phyloP scores from a whole-genome alignment of 2,113 vertebrate genomes.

The Apistogramma diplotaenia region DNA sequence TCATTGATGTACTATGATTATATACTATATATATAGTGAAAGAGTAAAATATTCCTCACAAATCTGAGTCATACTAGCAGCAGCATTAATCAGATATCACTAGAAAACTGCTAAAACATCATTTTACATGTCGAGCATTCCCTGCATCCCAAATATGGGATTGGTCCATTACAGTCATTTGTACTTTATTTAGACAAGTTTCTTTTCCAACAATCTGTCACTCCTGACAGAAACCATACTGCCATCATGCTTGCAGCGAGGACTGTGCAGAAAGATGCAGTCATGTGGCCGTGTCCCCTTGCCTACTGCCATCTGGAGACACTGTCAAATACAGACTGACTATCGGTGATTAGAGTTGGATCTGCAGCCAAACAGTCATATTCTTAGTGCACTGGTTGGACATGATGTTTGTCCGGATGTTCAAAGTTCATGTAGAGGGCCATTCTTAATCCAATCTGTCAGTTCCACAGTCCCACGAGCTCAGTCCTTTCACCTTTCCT shows the following conservation, averaged over 20 bases:
- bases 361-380: constrained; percentile 41
- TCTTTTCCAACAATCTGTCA: constrained; percentile 53
- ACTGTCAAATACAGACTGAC: constrained; percentile 50
- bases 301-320: constrained; percentile 72
- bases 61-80: not conserved
- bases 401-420: constrained; percentile 49
- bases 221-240: constrained; percentile 22
- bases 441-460: constrained; percentile 56
- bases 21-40: not conserved
- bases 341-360: constrained; percentile 29
- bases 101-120: not conserved
- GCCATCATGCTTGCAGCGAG: constrained; percentile 35
- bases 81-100: not conserved
- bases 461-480: constrained; percentile 20
- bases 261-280: constrained; percentile 13
- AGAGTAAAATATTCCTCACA: not conserved
- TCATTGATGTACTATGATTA: not conserved
- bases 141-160: not conserved
- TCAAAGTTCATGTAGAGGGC: constrained; percentile 42
- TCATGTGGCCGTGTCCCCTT: constrained; percentile 48
- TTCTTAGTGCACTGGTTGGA: constrained; percentile 12
- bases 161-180: constrained; percentile 9
- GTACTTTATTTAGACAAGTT: constrained; percentile 27
- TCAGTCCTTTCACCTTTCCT: constrained; percentile 41
- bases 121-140: not conserved